phyloP scores from a whole-genome alignment of 2,113 vertebrate genomes.

The Orycteropus afer region DNA sequence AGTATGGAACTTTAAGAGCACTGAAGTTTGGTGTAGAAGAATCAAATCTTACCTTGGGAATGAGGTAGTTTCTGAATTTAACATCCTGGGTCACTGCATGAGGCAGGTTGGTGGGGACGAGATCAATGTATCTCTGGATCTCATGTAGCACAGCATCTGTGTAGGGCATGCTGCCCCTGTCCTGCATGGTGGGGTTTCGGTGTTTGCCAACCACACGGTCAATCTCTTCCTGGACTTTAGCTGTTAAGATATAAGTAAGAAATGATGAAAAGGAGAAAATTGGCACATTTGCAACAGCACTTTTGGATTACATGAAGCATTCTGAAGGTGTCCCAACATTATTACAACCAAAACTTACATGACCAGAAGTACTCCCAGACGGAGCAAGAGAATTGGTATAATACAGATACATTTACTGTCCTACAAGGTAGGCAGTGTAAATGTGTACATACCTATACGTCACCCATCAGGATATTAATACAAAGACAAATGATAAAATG shows the following conservation, averaged over 20 bases:
- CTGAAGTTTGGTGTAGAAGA: no score
- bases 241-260: slow-evolving; percentile 75
- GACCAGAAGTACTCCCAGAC: background rate
- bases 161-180: slow-evolving; percentile 83
- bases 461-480: background rate
- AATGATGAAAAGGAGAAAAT: background rate
- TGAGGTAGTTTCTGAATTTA: slow-evolving; percentile 77
- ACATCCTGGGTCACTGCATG: slow-evolving; percentile 67
- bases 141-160: slow-evolving; percentile 83
- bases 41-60: slow-evolving; percentile 84
- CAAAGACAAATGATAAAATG: background rate
- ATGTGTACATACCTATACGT: background rate
- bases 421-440: no score
- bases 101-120: slow-evolving; percentile 72
- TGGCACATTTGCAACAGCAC: no score
- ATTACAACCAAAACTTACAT: background rate
- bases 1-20: no score
- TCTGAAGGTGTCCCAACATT: no score
- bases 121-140: slow-evolving; percentile 83
- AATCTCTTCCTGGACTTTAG: slow-evolving; percentile 89
- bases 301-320: no score
- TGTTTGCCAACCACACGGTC: slow-evolving; percentile 85
- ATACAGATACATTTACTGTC: no score
- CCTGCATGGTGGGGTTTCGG: slow-evolving; percentile 84
- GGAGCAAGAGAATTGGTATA: background rate